These are phyloP conservation scores for Phalanger gymnotis DNA, from an alignment of 2,797 vertebrate species.

Conservation along the genomic window DNA sequence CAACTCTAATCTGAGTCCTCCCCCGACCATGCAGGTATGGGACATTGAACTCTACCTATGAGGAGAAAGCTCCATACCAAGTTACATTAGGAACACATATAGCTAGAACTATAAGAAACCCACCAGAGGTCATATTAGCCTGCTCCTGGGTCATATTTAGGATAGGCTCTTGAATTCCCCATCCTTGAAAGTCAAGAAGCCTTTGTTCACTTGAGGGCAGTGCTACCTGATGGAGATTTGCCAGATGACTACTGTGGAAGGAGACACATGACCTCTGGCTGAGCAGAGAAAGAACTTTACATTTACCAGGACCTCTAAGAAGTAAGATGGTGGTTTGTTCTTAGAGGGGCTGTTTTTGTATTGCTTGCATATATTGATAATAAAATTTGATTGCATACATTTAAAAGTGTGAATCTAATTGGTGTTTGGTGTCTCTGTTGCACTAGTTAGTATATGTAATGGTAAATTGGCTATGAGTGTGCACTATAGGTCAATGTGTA, in stretches of 20 bases:
- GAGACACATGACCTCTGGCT: not conserved
- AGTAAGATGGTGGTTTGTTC: not conserved
- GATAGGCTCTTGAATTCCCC: not conserved
- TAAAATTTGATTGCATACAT: not conserved
- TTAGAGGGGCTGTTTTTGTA: not conserved
- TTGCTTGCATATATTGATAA: not conserved
- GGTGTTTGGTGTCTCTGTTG: not conserved
- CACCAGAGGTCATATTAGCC: not conserved
- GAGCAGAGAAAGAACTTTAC: not conserved
- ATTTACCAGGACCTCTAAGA: not conserved
- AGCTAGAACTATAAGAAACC: not conserved
- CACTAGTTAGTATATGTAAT: not conserved
- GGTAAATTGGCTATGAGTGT: not conserved
- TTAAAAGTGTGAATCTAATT: not conserved
- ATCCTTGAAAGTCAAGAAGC: not conserved
- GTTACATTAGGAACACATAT: not conserved
- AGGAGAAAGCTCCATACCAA: not conserved
- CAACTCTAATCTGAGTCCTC: not conserved
- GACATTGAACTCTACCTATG: not conserved
- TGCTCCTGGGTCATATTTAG: not conserved
- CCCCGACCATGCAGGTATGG: too few relatives aligned
- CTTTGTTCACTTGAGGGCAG: not conserved
- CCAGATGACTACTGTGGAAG: not conserved
- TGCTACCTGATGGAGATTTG: not conserved
- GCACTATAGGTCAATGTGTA: not conserved